These are phyloP conservation scores for Drosophila dunni DNA, from an alignment of 1,140 invertebrate genomes.

Conservation along the genomic window DNA sequence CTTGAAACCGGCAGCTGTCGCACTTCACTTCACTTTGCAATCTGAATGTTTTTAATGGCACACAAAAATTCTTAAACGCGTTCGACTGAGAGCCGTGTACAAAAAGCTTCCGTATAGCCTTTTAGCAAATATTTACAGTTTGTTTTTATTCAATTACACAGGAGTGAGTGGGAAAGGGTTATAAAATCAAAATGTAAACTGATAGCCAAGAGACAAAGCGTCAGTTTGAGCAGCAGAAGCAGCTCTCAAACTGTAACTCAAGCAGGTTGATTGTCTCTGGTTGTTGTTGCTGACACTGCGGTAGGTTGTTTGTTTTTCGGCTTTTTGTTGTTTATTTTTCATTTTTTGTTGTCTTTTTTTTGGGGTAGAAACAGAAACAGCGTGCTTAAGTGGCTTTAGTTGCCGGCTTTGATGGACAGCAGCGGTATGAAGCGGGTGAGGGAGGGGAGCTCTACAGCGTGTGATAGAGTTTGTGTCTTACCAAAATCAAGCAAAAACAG, in stretches of 20 bases:
- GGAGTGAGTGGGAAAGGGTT: background rate
- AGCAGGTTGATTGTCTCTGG: slow-evolving; percentile 57
- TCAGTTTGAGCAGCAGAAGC: slow-evolving; percentile 39
- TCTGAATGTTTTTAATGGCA: slow-evolving; percentile 58
- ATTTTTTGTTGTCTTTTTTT: slow-evolving; percentile 5
- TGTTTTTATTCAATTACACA: slow-evolving; percentile 67
- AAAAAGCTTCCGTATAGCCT: slow-evolving; percentile 80
- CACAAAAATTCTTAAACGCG: slow-evolving; percentile 50
- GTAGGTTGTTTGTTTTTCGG: slow-evolving; percentile 50
- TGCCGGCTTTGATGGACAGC: background rate
- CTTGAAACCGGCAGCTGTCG: slow-evolving; percentile 71
- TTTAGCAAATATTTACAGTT: slow-evolving; percentile 81
- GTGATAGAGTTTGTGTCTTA: slow-evolving; percentile 19
- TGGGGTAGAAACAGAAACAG: slow-evolving; percentile 9
- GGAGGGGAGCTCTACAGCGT: slow-evolving; percentile 21
- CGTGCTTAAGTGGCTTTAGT: slow-evolving; percentile 56
- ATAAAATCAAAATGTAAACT: slow-evolving; percentile 55
- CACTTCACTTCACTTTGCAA: slow-evolving; percentile 77
- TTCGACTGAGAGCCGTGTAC: slow-evolving; percentile 50
- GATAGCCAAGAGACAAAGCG: slow-evolving; percentile 38
- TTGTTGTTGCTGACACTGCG: slow-evolving; percentile 43
- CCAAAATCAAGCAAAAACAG: no score
- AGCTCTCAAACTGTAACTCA: slow-evolving; percentile 64
- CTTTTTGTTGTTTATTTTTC: slow-evolving; percentile 4
- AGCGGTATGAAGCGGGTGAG: no score